These are phyloP conservation scores for Apodemia zela DNA, from an alignment of 2,888 invertebrate genomes.

Conservation along the genomic window DNA sequence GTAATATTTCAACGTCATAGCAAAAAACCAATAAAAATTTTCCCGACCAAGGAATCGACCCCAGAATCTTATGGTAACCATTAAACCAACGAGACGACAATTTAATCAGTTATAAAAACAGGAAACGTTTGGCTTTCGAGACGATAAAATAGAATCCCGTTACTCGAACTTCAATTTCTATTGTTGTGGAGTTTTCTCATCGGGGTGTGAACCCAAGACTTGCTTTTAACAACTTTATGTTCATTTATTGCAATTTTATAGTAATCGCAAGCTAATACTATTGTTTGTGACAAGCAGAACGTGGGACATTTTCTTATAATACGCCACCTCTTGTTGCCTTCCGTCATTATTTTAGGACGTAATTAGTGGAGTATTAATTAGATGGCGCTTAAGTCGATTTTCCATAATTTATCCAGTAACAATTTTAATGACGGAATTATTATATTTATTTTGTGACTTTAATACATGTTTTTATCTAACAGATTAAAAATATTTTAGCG, in stretches of 20 bases:
- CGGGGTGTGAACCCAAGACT: constrained; percentile 7
- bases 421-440: no score
- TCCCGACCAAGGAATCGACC: no score
- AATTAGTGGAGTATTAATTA: background rate
- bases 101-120: constrained; percentile 3
- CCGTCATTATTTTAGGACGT: background rate
- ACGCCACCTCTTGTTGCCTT: constrained; percentile 1
- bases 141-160: constrained; percentile 12
- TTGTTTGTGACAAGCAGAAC: constrained; percentile 12
- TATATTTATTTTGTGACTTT: no score
- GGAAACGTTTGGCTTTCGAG: constrained; percentile 4
- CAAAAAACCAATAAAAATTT: no score
- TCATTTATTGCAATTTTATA: constrained; percentile 1
- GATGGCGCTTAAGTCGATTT: background rate
- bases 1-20: no score
- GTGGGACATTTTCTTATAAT: constrained; percentile 9
- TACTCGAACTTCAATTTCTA: constrained; percentile 8
- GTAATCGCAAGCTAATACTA: constrained; percentile 13
- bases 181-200: constrained; percentile 11
- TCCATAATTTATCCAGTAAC: no score
- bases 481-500: no score
- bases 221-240: constrained; percentile 2
- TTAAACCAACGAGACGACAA: no score
- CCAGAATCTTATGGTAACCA: no score
- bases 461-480: no score